A percentile compares a stretch with the other conserved stretches of the same genome.
phyloP scores from a whole-genome alignment of 2,888 invertebrate species.

The Sturmia bella region DNA sequence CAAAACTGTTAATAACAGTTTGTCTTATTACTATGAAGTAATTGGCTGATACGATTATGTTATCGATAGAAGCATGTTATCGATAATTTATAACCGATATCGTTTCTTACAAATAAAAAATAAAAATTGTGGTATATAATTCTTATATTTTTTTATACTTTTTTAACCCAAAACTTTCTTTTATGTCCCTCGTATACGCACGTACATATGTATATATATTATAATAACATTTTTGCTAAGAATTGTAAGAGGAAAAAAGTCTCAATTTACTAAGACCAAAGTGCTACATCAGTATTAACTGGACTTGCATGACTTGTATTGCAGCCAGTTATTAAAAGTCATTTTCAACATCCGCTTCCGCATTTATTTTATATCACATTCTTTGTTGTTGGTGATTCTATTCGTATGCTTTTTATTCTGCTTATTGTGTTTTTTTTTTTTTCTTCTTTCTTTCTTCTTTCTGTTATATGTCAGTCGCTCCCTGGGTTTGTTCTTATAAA shows the following conservation, averaged over 20 bases:
- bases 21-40: no score
- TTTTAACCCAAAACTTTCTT: background rate
- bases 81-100: no score
- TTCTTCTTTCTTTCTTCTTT: conserved; percentile 4
- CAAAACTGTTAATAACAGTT: no score
- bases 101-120: no score
- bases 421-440: conserved; percentile 24
- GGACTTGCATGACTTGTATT: conserved; percentile 78
- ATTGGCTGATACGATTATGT: no score
- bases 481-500: conserved; percentile 31
- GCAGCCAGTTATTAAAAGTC: conserved; percentile 77
- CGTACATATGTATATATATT: background rate
- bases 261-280: conserved; percentile 52
- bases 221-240: conserved; percentile 27
- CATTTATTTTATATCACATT: conserved; percentile 74
- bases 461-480: conserved; percentile 27
- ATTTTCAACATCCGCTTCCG: conserved; percentile 80
- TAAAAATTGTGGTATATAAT: no score
- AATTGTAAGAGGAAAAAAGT: conserved; percentile 43
- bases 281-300: conserved; percentile 62
- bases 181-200: background rate
- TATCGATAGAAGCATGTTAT: no score
- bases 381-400: conserved; percentile 52
- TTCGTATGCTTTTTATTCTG: conserved; percentile 31
- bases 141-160: background rate